Evolutionary conservation across 2,888 invertebrate species (phyloP).

Genomic region (Acanthosepion esculentum): DNA sequence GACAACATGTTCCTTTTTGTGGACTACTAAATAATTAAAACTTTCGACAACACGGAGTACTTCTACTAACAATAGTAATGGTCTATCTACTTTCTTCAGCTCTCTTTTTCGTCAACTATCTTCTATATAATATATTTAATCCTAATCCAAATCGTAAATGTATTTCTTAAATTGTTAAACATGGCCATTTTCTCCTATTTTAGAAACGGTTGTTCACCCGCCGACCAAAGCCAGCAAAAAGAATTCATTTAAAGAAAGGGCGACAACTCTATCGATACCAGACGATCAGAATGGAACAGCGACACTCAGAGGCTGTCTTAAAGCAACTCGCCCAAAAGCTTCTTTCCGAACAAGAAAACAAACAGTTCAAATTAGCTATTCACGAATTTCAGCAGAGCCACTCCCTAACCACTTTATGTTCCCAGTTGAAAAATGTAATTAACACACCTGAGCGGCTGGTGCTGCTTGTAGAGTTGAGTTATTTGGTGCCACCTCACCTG

Average conservation of each 20-base stretch:
- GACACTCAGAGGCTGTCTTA: slow-evolving; percentile 59
- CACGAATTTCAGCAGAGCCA: slow-evolving; percentile 64
- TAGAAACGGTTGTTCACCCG: neutral
- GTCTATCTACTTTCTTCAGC: no score
- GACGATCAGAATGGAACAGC: slow-evolving; percentile 53
- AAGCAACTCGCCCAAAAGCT: slow-evolving; percentile 63
- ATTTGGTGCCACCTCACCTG: slow-evolving; percentile 58
- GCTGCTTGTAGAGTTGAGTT: slow-evolving; percentile 64
- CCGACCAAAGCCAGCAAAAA: slow-evolving; percentile 56
- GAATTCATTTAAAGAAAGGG: slow-evolving; percentile 51
- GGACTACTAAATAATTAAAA: no score
- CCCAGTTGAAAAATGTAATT: slow-evolving; percentile 62
- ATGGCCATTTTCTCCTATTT: neutral
- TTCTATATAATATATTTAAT: no score
- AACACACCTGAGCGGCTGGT: slow-evolving; percentile 65
- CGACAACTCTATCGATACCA: slow-evolving; percentile 47
- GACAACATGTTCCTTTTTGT: no score
- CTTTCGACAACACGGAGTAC: no score
- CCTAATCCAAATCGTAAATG: neutral
- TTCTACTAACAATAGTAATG: no score
- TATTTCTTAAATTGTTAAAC: neutral
- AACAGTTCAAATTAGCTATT: slow-evolving; percentile 62
- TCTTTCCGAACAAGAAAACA: slow-evolving; percentile 59
- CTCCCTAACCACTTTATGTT: slow-evolving; percentile 64
- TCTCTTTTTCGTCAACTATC: no score